Conservation (phyloP, 1,140 invertebrate genomes). For the Ruditapes philippinarum region DNA sequence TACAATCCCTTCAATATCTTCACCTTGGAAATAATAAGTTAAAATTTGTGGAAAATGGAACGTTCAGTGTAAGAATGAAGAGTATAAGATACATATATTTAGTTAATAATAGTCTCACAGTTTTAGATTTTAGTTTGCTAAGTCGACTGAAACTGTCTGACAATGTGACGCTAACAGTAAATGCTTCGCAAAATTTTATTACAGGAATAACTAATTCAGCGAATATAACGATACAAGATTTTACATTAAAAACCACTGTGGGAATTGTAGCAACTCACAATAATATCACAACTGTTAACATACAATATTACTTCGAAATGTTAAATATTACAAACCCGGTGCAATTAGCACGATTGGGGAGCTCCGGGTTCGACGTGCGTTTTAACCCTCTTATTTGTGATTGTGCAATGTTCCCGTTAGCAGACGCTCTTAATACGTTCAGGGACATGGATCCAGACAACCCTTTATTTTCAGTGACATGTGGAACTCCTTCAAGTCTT, state of each 20-base stretch:
- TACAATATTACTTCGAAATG: neutral
- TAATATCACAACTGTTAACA: neutral
- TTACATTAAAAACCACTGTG: neutral
- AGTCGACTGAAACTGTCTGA: neutral
- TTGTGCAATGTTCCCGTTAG: neutral
- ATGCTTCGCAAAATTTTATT: neutral
- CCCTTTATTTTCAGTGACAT: slow-evolving; percentile 22
- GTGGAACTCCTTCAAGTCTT: neutral
- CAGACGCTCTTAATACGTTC: neutral
- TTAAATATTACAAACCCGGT: slow-evolving; percentile 9
- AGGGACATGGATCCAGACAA: slow-evolving; percentile 14
- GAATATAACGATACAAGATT: slow-evolving; percentile 6
- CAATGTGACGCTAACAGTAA: neutral
- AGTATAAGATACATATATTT: neutral
- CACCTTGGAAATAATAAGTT: neutral
- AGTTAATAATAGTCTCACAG: neutral
- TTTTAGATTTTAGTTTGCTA: neutral
- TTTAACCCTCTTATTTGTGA: slow-evolving; percentile 49
- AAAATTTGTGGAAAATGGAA: neutral
- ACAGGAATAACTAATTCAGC: neutral
- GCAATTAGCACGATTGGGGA: neutral
- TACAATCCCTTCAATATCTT: neutral
- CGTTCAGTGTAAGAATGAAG: neutral
- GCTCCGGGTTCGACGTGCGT: neutral
- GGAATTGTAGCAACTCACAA: neutral